Base-by-base conservation (phyloP, 2,797 vertebrate genomes). In the Sarcophilus harrisii region DNA sequence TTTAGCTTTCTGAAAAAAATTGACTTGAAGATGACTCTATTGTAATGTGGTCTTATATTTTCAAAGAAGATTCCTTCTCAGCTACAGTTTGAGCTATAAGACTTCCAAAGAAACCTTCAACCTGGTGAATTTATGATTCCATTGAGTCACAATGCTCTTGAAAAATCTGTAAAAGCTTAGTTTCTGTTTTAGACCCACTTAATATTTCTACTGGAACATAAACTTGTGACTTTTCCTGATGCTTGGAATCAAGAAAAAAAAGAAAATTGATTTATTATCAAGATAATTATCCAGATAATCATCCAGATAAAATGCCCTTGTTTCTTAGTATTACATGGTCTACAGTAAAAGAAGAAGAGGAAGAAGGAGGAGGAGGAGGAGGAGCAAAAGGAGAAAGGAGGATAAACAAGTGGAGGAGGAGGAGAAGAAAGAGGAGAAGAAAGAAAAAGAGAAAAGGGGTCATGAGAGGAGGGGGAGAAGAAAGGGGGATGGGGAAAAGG, bases 211-310 rank as follows among this genome's bases (percentile, higher is more conserved):
- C 30, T 32, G 58, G 52, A 60, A 57, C 54, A 90, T 57, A 73
- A 62, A 30, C 45, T 73, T 96, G 45, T 73, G 52, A 5, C 9
- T 91, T 58, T 91, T 52, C 91, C 52, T 81, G 24, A 3, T 95
- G 2, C 57, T 92, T 87, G 6, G 3, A 87, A 90, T 30, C 81
- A 90, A 91, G 58, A 91, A 60, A 91, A 81, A 5, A 95, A 96
- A 16, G 12, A 6, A 66, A 66, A n/a, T 66, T 66, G 60, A 66
- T 32, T 32, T 66, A 66, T 66, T 32, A 32, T 49, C 49, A 49
- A 49, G 49, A 49, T 49, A 49, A 66, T 66, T 32, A 52, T 52
- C 52, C 5, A 52, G 4, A 52, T 52, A 52, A 52, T 52, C 52
- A 52, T 66, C 1, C 30, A 66, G 60, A n/a, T 66, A 66, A 66